Evolutionary conservation across 1,140 invertebrate species (phyloP), one percentile per base, ranked within the genome.

Genomic region (Diabrotica undecimpunctata): DNA sequence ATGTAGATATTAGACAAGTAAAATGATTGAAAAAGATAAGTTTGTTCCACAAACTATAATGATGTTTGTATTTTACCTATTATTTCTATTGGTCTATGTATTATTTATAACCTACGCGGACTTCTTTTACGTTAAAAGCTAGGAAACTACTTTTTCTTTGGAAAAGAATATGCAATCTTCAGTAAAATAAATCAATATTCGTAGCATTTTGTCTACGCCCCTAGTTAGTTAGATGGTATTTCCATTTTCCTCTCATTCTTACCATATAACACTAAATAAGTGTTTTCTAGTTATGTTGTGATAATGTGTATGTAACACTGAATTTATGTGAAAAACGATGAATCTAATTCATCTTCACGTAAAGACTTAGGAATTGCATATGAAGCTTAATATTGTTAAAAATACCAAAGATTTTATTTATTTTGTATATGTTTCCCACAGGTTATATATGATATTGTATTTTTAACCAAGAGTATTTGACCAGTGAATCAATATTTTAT

Each of bases 381-480:
- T 46, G n/a, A 46, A 46, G 41, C 41, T 46, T 46, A 46, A 46
- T 10, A n/a, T 46, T 46, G 41, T 46, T 46, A 46, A 46, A 46
- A 6, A 46, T 69, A 71, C 72, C 72, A 73, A 73, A 73, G 70
- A 73, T 70, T 69, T 69, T 72, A 70, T 68, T 70, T 70, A 69
- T 72, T 72, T 46, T 46, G 41, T 46, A 46, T 10, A 46, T 46
- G 41, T 46, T 10, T 46, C 41, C 4, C 25, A 25, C 25, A 25
- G 25, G 25, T 25, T 2, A 25, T 25, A 25, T 25, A 25, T 25
- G 4, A 25, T 25, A 25, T 25, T 25, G 25, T 55, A 70, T 66
- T 66, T 64, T 38, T 64, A 61, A 54, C 36, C 9, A 38, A n/a
- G 25, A 70, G 63, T 66, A 62, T 25, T 25, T 25, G 25, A 25